phyloP scores from a whole-genome alignment of 2,888 invertebrate species.

The Adineta ricciae region DNA sequence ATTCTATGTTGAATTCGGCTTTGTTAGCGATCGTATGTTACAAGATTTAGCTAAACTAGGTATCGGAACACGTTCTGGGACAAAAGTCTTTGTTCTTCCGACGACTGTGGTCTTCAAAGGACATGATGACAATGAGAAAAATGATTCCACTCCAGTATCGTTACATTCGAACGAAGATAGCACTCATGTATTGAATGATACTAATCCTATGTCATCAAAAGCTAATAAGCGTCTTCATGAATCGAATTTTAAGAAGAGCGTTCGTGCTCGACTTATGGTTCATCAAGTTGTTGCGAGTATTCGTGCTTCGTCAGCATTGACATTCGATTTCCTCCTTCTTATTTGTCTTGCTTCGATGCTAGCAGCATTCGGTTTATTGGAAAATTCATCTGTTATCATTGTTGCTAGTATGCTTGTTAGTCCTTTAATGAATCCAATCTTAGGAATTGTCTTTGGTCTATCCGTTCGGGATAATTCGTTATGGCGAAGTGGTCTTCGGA shows the following conservation, averaged over 20 bases:
- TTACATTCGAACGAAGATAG: background rate
- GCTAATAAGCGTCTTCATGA: background rate
- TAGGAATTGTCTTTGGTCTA: slow-evolving; percentile 65
- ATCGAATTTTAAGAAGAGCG: background rate
- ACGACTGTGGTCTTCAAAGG: background rate
- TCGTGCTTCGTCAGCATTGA: slow-evolving; percentile 60
- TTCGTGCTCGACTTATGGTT: slow-evolving; percentile 19
- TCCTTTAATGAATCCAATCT: slow-evolving; percentile 69
- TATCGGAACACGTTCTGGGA: background rate
- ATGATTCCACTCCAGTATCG: background rate
- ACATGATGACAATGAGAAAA: background rate
- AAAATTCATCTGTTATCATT: slow-evolving; percentile 64
- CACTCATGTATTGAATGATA: background rate
- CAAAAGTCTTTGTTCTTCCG: background rate
- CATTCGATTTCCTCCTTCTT: slow-evolving; percentile 66
- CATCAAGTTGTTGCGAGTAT: slow-evolving; percentile 60
- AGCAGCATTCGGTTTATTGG: slow-evolving; percentile 64
- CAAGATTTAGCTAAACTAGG: background rate
- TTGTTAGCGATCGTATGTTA: background rate
- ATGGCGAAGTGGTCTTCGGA: slow-evolving; percentile 59
- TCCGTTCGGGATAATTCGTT: slow-evolving; percentile 61
- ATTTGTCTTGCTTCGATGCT: slow-evolving; percentile 65
- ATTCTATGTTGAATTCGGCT: background rate
- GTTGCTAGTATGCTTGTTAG: slow-evolving; percentile 72
- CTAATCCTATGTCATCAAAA: background rate